Conservation (phyloP, 1,140 invertebrate species). For the Trachymyrmex septentrionalis region DNA sequence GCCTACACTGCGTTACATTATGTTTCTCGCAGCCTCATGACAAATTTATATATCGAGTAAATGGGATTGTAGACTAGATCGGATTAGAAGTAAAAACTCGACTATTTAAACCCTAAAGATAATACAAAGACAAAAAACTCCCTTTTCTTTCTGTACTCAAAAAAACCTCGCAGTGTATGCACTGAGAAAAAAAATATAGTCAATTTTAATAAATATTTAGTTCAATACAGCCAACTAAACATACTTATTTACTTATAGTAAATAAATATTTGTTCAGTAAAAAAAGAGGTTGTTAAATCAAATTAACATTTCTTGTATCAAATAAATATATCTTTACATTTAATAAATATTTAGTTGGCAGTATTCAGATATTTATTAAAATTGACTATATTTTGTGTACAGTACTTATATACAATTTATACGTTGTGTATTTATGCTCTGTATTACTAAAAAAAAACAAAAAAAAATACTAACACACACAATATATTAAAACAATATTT, state of each 20-base stretch:
- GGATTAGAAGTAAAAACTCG: constrained; percentile 29
- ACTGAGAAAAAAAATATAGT: no score
- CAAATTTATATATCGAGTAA: constrained; percentile 29
- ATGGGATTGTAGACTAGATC: constrained; percentile 5
- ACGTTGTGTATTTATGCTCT: background rate
- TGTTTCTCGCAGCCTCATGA: constrained; percentile 15
- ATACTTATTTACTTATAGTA: no score
- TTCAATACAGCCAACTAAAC: no score
- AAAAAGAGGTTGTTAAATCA: no score
- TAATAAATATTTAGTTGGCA: no score
- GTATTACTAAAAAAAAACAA: background rate
- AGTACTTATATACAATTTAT: no score
- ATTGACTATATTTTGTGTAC: no score
- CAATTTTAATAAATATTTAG: no score
- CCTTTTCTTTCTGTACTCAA: background rate
- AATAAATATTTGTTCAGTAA: no score
- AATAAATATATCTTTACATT: no score
- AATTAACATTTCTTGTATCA: no score
- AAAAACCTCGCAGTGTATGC: background rate
- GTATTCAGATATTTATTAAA: no score
- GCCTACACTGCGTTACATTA: constrained; percentile 35
- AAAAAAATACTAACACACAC: background rate
- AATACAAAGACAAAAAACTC: background rate
- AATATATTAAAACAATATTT: constrained; percentile 1
- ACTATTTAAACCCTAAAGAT: background rate